These are phyloP conservation scores for Ciconia maguari DNA, from an alignment of 2,113 vertebrate genomes.

Conservation along the genomic window DNA sequence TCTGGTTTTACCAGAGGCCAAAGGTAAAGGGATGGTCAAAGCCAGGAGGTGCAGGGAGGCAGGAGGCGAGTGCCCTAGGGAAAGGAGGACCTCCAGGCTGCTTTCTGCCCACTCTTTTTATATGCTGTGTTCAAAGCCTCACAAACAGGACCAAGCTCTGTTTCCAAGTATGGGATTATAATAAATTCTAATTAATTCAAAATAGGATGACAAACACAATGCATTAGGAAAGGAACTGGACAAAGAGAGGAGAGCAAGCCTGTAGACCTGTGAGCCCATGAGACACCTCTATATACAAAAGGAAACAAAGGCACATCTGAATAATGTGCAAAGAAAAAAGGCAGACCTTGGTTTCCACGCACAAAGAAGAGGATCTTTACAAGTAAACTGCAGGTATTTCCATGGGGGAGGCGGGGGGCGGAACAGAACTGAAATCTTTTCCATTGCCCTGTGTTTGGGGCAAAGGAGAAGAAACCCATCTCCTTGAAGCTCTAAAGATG, in stretches of 20 bases:
- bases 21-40: background rate
- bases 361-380: background rate
- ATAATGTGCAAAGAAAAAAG: background rate
- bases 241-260: background rate
- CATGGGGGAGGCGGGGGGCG: no score
- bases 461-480: background rate
- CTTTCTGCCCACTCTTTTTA: background rate
- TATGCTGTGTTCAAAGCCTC: background rate
- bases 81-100: background rate
- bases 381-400: background rate
- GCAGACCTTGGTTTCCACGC: rapidly evolving
- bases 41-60: background rate
- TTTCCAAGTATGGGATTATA: background rate
- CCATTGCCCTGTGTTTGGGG: background rate
- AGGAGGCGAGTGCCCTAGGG: background rate
- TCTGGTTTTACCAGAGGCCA: background rate
- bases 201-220: background rate
- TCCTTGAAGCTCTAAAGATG: background rate
- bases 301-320: background rate
- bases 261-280: background rate
- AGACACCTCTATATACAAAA: background rate
- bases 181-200: background rate
- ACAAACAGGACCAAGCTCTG: background rate
- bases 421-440: background rate
- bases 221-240: background rate